These are phyloP conservation scores for Harpegnathos saltator DNA, from an alignment of 1,140 invertebrate species.

Conservation along the genomic window DNA sequence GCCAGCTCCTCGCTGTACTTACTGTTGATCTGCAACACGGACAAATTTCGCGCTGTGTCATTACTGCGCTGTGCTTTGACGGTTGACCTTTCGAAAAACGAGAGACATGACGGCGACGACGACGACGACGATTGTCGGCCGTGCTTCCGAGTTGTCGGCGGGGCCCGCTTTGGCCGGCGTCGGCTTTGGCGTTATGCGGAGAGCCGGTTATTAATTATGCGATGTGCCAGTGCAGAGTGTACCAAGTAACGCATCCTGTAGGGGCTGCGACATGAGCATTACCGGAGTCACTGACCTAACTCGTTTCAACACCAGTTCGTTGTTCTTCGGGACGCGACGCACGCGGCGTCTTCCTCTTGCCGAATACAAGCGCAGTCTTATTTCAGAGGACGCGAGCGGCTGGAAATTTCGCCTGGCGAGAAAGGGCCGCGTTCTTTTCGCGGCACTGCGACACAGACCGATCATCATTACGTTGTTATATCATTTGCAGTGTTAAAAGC, in stretches of 20 bases:
- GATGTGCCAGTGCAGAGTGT: conserved; percentile 73
- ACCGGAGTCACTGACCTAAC: conserved; percentile 78
- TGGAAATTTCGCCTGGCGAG: not conserved
- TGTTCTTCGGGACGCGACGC: conserved; percentile 66
- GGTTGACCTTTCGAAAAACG: no score
- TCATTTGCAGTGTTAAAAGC: conserved; percentile 11
- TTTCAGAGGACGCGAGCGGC: not conserved
- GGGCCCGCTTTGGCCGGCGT: not conserved
- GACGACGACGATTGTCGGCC: no score
- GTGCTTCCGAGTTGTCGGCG: conserved; percentile 8
- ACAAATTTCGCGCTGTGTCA: conserved; percentile 35
- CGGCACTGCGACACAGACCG: no score
- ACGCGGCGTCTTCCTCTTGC: conserved; percentile 13
- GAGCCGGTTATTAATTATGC: conserved; percentile 76
- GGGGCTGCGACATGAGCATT: conserved; percentile 74
- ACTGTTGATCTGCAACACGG: conserved; percentile 93
- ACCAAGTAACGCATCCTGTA: conserved; percentile 82
- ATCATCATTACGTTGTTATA: not conserved
- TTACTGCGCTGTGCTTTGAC: not conserved
- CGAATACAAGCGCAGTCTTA: conserved; percentile 18
- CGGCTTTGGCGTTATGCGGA: conserved; percentile 8
- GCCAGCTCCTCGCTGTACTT: conserved; percentile 98
- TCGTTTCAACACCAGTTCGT: conserved; percentile 75
- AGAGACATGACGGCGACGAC: no score
- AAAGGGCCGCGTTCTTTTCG: not conserved